A percentile compares a stretch with the other conserved stretches of the same genome.
phyloP scores from a whole-genome alignment of 2,113 vertebrate genomes.

The Upupa epops region DNA sequence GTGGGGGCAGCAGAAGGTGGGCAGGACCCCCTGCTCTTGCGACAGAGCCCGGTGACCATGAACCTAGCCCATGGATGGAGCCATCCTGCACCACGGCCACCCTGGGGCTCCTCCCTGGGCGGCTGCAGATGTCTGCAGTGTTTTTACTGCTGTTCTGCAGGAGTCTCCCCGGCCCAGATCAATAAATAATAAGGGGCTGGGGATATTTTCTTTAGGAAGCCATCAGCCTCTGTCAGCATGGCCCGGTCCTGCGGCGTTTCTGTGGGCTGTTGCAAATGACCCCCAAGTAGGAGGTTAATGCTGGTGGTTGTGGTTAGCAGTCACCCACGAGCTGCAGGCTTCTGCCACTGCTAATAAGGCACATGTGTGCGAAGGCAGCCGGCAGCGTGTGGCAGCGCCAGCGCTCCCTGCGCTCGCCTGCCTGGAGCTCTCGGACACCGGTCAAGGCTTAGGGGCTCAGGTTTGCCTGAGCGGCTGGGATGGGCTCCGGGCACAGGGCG shows the following conservation, averaged over 20 bases:
- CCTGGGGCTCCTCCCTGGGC: constrained; percentile 16
- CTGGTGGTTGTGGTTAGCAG: constrained; percentile 59
- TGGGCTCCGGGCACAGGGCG: not conserved
- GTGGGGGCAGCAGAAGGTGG: not conserved
- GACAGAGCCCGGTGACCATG: not conserved
- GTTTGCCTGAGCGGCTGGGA: not conserved
- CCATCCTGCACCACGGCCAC: not conserved
- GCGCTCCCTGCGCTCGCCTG: not conserved
- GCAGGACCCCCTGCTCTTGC: too few relatives aligned
- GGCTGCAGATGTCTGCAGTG: not conserved
- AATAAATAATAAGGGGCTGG: not conserved
- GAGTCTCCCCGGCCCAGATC: constrained; percentile 16
- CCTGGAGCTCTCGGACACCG: not conserved
- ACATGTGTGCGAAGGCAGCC: constrained; percentile 5
- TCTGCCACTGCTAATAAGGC: constrained; percentile 55
- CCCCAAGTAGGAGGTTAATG: constrained; percentile 59
- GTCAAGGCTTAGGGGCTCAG: not conserved
- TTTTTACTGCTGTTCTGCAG: constrained; percentile 11
- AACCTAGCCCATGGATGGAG: not conserved
- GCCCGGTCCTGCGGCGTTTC: constrained; percentile 22
- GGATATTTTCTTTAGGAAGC: not conserved
- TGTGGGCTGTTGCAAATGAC: constrained; percentile 58
- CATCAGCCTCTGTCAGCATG: constrained; percentile 41
- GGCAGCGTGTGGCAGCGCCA: constrained; percentile 39
- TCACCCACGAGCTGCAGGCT: constrained; percentile 59